Base-by-base conservation (phyloP, 2,888 invertebrate species). In the Epirrhoe alternata region DNA sequence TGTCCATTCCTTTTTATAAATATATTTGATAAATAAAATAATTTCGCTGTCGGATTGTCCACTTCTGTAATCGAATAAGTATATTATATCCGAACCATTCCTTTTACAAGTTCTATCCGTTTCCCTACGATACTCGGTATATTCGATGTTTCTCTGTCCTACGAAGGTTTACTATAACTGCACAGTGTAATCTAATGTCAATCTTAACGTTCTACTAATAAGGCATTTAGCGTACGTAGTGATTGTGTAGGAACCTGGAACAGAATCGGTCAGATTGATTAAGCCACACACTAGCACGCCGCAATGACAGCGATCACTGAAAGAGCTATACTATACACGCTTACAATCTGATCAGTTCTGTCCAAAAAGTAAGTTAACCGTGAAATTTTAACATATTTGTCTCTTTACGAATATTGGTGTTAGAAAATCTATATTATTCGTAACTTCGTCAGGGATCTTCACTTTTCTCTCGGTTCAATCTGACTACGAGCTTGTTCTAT, bases 31-130 rank as follows among this genome's bases (percentile, higher is more conserved):
- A 75, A 75, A 78, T 74, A 76, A 73, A 73, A 72, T 62, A 78
- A 71, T 79, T 77, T 86, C 83, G 84, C 87, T 87, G 86, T 90
- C 85, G 85, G 86, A 84, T 86, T 86, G 84, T 87, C 85, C 82
- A 82, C 74, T 84, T 84, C 69, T 75, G 75, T 82, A 81, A 78
- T 81, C 71, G 78, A 70, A 72, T 83, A 82, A 81, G 78, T 78
- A 24, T 24, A 80, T 78, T 83, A 74, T 86, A 75, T 85, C 86
- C 84, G 81, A 81, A 86, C 78, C 81, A 81, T 80, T 61, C 79
- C 79, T 81, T 62, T 78, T 81, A 81, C 77, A 70, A 7, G 74
- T 69, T 75, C 63, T 75, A 57, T 73, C 70, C 66, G 63, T 74
- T 76, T 71, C 74, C 73, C 74, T 74, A 70, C 61, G 69, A 71